phyloP scores from a whole-genome alignment of 1,140 invertebrate species.

The Dendrolimus punctatus region DNA sequence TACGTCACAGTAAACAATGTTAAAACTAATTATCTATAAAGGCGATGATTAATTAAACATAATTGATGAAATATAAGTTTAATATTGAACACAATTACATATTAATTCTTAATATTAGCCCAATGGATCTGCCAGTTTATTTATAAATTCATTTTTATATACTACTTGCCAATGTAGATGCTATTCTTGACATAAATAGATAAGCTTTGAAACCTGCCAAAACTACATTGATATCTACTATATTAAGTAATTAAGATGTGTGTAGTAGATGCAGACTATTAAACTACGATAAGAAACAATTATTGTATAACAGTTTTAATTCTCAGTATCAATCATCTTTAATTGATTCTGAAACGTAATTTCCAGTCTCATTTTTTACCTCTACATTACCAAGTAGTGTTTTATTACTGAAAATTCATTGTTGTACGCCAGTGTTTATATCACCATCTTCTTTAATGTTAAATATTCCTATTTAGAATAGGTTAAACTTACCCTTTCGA shows the following conservation, averaged over 20 bases:
- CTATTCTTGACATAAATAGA: slow-evolving; percentile 2
- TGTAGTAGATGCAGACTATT: too few species aligned
- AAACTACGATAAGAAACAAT: too few species aligned
- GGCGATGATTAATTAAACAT: too few species aligned
- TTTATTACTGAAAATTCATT: background rate
- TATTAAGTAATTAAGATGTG: too few species aligned
- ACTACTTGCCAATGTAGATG: slow-evolving; percentile 15
- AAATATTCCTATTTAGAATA: background rate
- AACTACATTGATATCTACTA: too few species aligned
- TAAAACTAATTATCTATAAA: too few species aligned
- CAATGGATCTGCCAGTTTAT: slow-evolving; percentile 37
- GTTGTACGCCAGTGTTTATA: slow-evolving; percentile 33
- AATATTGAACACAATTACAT: background rate
- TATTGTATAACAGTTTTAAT: background rate
- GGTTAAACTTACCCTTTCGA: slow-evolving; percentile 84
- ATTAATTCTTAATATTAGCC: slow-evolving; percentile 12
- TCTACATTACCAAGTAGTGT: background rate
- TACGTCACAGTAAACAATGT: too few species aligned
- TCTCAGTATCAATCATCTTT: background rate
- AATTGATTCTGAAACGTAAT: background rate
- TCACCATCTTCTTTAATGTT: slow-evolving; percentile 31
- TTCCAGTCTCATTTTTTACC: too few species aligned
- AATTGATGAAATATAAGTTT: too few species aligned
- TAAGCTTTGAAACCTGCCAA: background rate
- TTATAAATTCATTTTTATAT: slow-evolving; percentile 14